Evolutionary conservation across 2,888 invertebrate genomes (phyloP), one percentile per base, ranked within the genome.

Genomic region (Protonemura montana): DNA sequence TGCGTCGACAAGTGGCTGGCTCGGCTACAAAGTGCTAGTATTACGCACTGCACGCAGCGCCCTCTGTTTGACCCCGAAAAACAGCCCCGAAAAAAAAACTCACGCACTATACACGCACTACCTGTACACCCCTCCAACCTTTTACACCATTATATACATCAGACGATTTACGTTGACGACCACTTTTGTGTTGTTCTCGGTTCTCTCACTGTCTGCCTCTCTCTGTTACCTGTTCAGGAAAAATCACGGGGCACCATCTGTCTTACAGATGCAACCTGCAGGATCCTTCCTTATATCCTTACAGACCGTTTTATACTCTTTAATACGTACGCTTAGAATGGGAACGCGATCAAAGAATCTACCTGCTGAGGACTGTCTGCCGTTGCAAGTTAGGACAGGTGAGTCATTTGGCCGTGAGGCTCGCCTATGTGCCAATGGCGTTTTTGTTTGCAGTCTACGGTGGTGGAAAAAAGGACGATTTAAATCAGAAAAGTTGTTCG

Each of bases 41-140:
- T 85, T 86, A 80, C 85, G 59, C 41, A 59, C 59, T 2, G 21
- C 3, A 21, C 21, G 59, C 59, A n/a, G 59, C 59, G 85, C 80
- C 85, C 86, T 86, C 78, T 76, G 85, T 77, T n/a, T 86, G 86
- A 86, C 85, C 87, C 87, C 77, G 59, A 76, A 76, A 85, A 80
- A 76, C 85, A 77, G 76, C 80, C 13, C 59, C 25, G 26, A 84
- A 84, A 84, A 84, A 84, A 1, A 59, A 28, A 76, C 84, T 26
- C 59, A 59, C 76, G 59, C 84, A 59, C 81, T 28, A 1, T 81
- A 27, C 81, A 81, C 81, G n/a, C 28, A 78, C 28, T 13, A 10
- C 7, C 6, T 16, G 77, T 10, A 78, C 26, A 28, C 78, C 28
- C 78, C 27, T 59, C 59, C 16, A 59, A 59, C 59, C 59, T 59